Evolutionary conservation across 1,140 invertebrate genomes (phyloP), one percentile per base, ranked within the genome.

Genomic region (Drosophila malerkotliana): DNA sequence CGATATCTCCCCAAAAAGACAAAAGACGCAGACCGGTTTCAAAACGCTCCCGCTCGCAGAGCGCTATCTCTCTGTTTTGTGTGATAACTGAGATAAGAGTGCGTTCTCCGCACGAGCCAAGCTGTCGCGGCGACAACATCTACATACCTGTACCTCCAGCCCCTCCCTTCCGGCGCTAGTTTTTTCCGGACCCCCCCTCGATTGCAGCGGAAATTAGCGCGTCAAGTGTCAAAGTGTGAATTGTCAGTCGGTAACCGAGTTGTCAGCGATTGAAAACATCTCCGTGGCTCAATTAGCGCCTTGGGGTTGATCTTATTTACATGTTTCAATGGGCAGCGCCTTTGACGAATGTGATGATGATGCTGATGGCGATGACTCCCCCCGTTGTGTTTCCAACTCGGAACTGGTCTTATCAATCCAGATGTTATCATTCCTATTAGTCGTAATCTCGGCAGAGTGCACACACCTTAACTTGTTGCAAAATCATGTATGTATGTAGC

Each of bases 211-310:
- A 85, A 85, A 85, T 85, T 85, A 85, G 77, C 81, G 77, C 82
- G 49, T 67, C 68, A 81, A 77, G 81, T 81, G 81, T 85, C 81
- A 84, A 44, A 88, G 82, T 87, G 82, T 88, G 83, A 87, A 87
- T 87, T 88, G 82, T 52, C 75, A 88, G 80, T 59, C 71, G 83
- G 78, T 74, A 87, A 87, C 75, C 80, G 82, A 61, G 72, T 67
- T 68, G 82, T 71, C 82, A 75, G 57, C 69, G 30, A 54, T 71
- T 81, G 78, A 85, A 82, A 87, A 88, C 83, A 87, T 75, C 66
- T 88, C 47, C 26, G 62, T 68, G 44, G 71, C 37, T 66, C 56
- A 87, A 87, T 87, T 87, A 87, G 83, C 82, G 83, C 34, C 57
- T 61, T 32, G 18, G 44, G 26, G 37, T 37, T 34, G 61, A 58